phyloP scores from a whole-genome alignment of 1,140 invertebrate species.

The Uloborus diversus region DNA sequence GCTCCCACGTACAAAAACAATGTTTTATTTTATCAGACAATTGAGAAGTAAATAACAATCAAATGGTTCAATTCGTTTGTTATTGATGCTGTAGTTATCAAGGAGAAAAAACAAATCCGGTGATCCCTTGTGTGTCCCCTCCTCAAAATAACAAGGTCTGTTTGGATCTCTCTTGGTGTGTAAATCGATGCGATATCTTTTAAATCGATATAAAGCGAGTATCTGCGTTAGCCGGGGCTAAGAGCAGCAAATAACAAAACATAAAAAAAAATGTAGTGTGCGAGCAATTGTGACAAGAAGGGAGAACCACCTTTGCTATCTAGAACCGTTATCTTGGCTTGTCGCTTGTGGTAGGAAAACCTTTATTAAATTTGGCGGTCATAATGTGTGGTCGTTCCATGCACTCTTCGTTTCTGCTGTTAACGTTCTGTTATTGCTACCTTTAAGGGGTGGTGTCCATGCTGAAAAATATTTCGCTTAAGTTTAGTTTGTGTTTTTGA shows the following conservation, averaged over 20 bases:
- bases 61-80: no score
- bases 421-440: constrained; percentile 14
- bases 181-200: constrained; percentile 21
- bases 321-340: constrained; percentile 12
- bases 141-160: constrained; percentile 3
- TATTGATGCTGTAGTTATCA: no score
- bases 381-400: constrained; percentile 10
- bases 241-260: constrained; percentile 17
- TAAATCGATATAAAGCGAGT: constrained; percentile 23
- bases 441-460: background rate
- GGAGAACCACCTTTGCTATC: constrained; percentile 26
- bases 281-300: constrained; percentile 2
- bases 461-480: constrained; percentile 3
- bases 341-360: background rate
- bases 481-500: no score
- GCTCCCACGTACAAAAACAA: no score
- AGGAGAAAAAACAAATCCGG: no score
- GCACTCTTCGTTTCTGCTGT: constrained; percentile 1
- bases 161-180: background rate
- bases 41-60: no score
- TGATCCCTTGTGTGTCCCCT: no score
- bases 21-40: no score
- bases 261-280: background rate
- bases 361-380: constrained; percentile 40
- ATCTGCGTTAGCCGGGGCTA: background rate